Base-by-base conservation (phyloP, 1,140 invertebrate species). In the Camponotus vicinus region DNA sequence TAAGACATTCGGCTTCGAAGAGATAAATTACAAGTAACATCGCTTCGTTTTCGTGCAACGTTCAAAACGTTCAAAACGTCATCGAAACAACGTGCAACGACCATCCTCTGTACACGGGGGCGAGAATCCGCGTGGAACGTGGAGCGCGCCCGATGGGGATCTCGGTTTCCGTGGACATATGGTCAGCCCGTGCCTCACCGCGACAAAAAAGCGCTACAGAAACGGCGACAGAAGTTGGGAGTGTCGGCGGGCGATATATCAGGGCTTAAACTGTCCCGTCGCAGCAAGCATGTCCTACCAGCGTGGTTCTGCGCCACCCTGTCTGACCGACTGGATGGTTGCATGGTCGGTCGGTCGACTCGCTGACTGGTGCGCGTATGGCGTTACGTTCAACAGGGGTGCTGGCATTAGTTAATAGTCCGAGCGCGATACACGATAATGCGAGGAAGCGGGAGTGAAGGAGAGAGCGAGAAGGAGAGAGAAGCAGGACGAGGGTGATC, bases 171-270 rank as follows among this genome's bases (percentile, higher is more conserved):
- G 89, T 95, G 94, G 94, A 95, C 95, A 95, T 95, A 95, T 95
- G 95, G 94, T 95, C 94, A 94, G 89, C 90, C 90, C 88, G 91
- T 93, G 89, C 86, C 66, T 86, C 70, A 87, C 86, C 89, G 89
- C 89, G 90, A 92, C 92, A 94, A 94, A 94, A 94, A 93, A 93
- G 92, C 91, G 92, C 89, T 92, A 94, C 92, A 93, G 94, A 94
- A 93, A 92, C 93, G 89, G 91, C 92, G 94, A 95, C 95, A 95
- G 95, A 95, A 95, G 95, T 95, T 95, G 95, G 95, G 95, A 95
- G 95, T 95, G 95, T 95, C 95, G 92, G 73, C 88, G 88, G 89
- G 92, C 94, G 94, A 95, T 95, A 95, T 95, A 95, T 95, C 94
- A 95, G 94, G 94, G 94, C 94, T 95, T 95, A 95, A 95, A 95